A percentile compares a stretch with the other conserved stretches of the same genome.
phyloP scores from a whole-genome alignment of 1,140 invertebrate genomes.

The Thaumetopoea pityocampa region DNA sequence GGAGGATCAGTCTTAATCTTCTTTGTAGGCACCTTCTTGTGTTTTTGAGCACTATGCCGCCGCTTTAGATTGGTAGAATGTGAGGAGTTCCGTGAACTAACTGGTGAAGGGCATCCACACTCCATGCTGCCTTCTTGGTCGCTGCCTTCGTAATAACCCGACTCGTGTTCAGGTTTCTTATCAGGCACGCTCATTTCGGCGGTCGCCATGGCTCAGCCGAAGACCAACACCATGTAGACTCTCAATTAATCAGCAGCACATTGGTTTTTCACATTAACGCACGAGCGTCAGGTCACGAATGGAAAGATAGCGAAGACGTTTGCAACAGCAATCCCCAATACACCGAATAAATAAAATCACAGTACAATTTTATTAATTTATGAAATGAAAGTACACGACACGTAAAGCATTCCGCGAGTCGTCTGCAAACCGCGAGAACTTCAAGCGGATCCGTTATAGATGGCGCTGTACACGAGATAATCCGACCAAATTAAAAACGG shows the following conservation, averaged over 20 bases:
- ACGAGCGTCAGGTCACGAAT: constrained; percentile 4
- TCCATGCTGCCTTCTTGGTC: constrained; percentile 71
- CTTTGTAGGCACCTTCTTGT: constrained; percentile 53
- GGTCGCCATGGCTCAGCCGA: constrained; percentile 63
- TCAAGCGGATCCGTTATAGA: constrained; percentile 42
- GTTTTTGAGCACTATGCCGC: constrained; percentile 50
- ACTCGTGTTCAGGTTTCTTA: constrained; percentile 72
- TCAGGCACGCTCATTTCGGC: constrained; percentile 67
- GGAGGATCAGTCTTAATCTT: constrained; percentile 49
- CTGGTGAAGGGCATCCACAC: constrained; percentile 61
- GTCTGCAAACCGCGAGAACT: constrained; percentile 41
- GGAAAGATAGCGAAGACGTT: background rate
- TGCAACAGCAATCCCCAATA: constrained; percentile 4
- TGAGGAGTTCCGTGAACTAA: constrained; percentile 64
- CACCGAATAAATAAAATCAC: no score
- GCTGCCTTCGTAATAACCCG: constrained; percentile 72
- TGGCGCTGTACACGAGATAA: constrained; percentile 50
- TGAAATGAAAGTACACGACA: constrained; percentile 65
- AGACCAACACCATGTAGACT: constrained; percentile 56
- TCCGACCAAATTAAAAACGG: constrained; percentile 48
- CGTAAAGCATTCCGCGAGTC: constrained; percentile 62
- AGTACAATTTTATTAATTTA: no score
- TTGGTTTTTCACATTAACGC: constrained; percentile 15
- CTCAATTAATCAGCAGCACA: constrained; percentile 15
- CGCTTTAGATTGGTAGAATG: constrained; percentile 59